Base-by-base conservation (phyloP, 2,888 invertebrate species). In the Neoaliturus tenellus region DNA sequence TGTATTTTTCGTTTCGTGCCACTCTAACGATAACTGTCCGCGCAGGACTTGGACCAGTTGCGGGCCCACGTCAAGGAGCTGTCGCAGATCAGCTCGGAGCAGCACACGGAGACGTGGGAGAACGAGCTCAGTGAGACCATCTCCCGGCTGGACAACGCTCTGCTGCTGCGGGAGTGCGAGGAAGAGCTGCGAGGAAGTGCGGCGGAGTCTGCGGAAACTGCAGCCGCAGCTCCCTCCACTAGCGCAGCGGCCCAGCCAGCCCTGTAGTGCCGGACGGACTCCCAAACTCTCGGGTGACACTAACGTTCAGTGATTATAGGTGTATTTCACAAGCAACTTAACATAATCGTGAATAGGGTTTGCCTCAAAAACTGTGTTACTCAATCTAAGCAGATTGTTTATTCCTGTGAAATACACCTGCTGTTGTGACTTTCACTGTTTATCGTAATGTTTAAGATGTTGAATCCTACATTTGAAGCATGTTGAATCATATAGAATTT, bases 71-170 rank as follows among this genome's bases (percentile, higher is more conserved):
- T 95, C 0, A 93, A 95, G 89, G 95, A 95, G 88, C 91, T 96
- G 33, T 95, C 95, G 0, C 92, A 94, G 2, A 93, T 94, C 25
- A 93, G 93, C 81, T 95, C 95, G 87, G 91, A 92, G 75, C 93
- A 94, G 0, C 93, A 93, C 85, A 94, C 94, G 2, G 92, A 92
- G 85, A 93, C 93, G 82, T 96, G 96, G 96, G 96, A 96, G 85
- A 91, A 93, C 41, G 96, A 96, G 89, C 89, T 96, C 8, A 95
- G 95, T 89, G 94, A 94, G 75, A 95, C 95, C 0, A 94, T 96
- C n/a, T 94, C 96, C 88, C 95, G 95, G 88, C 90, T 96, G 5
- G 96, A 96, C 89, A 94, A 95, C 87, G 90, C 95, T 62, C 91
- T 95, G 89, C 92, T 95, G 92, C 92, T 94, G 91, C 93, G 94